These are phyloP conservation scores for Mormyrus proboscirostris DNA, from an alignment of 2,797 vertebrate species.

Conservation along the genomic window DNA sequence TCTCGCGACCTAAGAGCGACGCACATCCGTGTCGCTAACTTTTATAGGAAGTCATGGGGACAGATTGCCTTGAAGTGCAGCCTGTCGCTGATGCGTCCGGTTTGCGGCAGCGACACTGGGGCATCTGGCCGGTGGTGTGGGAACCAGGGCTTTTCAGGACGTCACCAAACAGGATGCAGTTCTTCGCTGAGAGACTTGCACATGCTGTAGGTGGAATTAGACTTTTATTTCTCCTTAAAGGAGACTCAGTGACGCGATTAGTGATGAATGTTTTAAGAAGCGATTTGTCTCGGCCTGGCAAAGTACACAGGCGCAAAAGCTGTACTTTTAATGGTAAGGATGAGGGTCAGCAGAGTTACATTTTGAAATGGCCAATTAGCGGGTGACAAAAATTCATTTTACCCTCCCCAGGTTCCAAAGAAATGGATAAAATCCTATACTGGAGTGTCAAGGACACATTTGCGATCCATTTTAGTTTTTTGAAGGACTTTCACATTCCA, in stretches of 20 bases:
- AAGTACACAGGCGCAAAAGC: slow-evolving; percentile 33
- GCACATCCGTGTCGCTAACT: slow-evolving; percentile 41
- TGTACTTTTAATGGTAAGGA: slow-evolving; percentile 43
- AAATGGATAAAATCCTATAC: slow-evolving; percentile 54
- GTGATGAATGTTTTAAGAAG: neutral
- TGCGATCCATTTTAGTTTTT: slow-evolving; percentile 54
- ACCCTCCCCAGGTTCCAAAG: slow-evolving; percentile 47
- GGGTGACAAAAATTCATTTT: slow-evolving; percentile 55
- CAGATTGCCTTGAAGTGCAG: slow-evolving; percentile 12
- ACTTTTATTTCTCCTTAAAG: neutral
- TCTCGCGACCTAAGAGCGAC: slow-evolving; percentile 48
- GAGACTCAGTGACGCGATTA: neutral
- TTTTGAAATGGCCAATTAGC: slow-evolving; percentile 56
- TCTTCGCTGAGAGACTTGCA: neutral
- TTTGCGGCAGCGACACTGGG: neutral
- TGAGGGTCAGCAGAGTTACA: slow-evolving; percentile 45
- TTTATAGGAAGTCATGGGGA: slow-evolving; percentile 48
- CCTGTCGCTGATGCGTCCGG: neutral
- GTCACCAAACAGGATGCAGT: neutral
- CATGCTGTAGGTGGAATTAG: neutral
- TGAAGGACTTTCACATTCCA: slow-evolving; percentile 47
- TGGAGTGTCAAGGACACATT: slow-evolving; percentile 57
- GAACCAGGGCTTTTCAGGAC: neutral
- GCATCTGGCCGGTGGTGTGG: neutral
- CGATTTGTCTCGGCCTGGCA: slow-evolving; percentile 25